Percentiles rank a stretch among this genome's conserved stretches.
Evolutionary conservation across 2,888 invertebrate genomes (phyloP).

Genomic region (Eristalis tenax): DNA sequence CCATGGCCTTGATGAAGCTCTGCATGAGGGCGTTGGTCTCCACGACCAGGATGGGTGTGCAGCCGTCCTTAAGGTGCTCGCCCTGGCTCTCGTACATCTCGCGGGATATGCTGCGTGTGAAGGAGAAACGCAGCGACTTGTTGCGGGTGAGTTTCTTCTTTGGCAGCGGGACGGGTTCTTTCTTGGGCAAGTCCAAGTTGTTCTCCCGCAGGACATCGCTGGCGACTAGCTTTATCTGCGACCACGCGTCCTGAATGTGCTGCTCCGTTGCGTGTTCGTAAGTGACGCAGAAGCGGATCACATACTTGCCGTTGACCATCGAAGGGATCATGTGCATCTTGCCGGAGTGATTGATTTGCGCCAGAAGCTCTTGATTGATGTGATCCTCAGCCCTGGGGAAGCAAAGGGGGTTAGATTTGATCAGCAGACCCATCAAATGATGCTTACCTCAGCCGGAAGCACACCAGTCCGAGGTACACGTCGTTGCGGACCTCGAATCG

Average conservation of each 20-base stretch:
- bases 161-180: slow-evolving; percentile 74
- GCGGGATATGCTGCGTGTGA: slow-evolving; percentile 81
- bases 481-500: slow-evolving; percentile 90
- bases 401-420: not conserved
- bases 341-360: slow-evolving; percentile 91
- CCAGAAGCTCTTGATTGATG: slow-evolving; percentile 88
- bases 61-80: slow-evolving; percentile 80
- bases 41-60: slow-evolving; percentile 80
- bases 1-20: slow-evolving; percentile 78
- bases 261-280: slow-evolving; percentile 89
- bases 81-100: slow-evolving; percentile 81
- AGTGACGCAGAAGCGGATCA: slow-evolving; percentile 90
- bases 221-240: slow-evolving; percentile 84
- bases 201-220: slow-evolving; percentile 82
- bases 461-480: slow-evolving; percentile 89
- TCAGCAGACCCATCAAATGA: not conserved
- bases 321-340: slow-evolving; percentile 94
- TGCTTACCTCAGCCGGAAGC: slow-evolving; percentile 85
- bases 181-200: slow-evolving; percentile 77
- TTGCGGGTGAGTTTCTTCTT: slow-evolving; percentile 80
- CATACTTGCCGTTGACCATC: slow-evolving; percentile 88
- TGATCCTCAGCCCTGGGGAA: slow-evolving; percentile 84
- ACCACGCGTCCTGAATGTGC: slow-evolving; percentile 87
- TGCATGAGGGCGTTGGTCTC: slow-evolving; percentile 78
- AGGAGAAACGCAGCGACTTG: slow-evolving; percentile 80